Evolutionary conservation across 2,113 vertebrate species (phyloP), one percentile per base, ranked within the genome.

Genomic region (Fulica atra): DNA sequence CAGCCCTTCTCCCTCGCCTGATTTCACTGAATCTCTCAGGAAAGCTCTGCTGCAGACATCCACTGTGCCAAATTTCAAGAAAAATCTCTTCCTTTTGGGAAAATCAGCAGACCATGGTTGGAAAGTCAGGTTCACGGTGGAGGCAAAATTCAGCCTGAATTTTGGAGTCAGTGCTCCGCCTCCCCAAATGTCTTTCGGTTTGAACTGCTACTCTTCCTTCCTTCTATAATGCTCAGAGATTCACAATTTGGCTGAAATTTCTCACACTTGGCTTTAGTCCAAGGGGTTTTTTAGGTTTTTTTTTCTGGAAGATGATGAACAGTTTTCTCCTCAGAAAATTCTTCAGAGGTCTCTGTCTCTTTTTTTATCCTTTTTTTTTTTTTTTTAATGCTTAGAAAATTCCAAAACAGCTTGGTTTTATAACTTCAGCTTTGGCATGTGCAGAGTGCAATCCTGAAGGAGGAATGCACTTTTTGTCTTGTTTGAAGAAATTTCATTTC

Each of bases 341-440:
- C 17, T 54, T 94, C 4, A 5, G 21, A 64, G 24, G 7, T 35
- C 14, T 4, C 1, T 35, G 44, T 46, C 48, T 48, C 11, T 48
- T 48, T 48, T 48, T 48, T 48, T 21, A 23, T 18, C 36, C 80
- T 40, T 63, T 51, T 51, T 51, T 26, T 16, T 42, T 85, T 51
- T 73, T 63, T 91, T 63, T 35, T 11, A 6, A 73, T 48, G 31
- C 56, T 88, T 38, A 79, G 59, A 78, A 77, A 93, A 88, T 16
- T 92, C 81, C 73, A 60, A 91, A 92, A 42, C 60, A 96, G 42
- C 81, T 93, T 93, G 71, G 64, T 53, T 93, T 94, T 93, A 48
- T 92, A 93, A 95, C 79, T 95, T 83, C 8, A 53, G 38, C 86
- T 93, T 88, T 97, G 92, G 88, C 88, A 89, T 42, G n/a, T 66